Conservation (phyloP, 2,113 vertebrate species). For the Scomber japonicus region DNA sequence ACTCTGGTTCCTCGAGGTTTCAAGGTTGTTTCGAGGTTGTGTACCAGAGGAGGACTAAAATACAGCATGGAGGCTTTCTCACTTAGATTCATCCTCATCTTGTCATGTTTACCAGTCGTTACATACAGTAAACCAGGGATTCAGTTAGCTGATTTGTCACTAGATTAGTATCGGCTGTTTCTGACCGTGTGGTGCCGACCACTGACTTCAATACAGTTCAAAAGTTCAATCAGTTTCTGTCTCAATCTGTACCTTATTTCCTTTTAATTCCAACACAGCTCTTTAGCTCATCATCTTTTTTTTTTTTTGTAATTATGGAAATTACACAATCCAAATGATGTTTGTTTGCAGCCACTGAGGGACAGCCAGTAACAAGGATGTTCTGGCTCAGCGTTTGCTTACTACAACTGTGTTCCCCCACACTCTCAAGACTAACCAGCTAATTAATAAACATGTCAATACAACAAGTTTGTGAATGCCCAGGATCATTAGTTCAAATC, state of each 20-base stretch:
- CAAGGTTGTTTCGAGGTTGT: not conserved
- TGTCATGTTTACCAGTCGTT: not conserved
- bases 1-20: not conserved
- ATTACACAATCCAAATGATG: not conserved
- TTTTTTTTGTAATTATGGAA: not conserved
- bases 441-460: not conserved
- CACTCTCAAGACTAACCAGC: not conserved
- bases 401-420: constrained; percentile 1
- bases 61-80: too few relatives aligned
- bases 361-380: not conserved
- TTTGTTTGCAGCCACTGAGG: not conserved
- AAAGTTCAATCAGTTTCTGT: not conserved
- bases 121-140: not conserved
- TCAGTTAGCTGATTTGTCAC: not conserved
- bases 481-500: not conserved
- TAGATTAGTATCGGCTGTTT: not conserved
- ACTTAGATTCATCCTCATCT: not conserved
- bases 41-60: too few relatives aligned
- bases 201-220: constrained; percentile 1
- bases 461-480: not conserved
- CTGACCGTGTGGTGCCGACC: not conserved
- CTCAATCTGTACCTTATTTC: not conserved
- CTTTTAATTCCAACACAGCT: not conserved
- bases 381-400: constrained; percentile 4
- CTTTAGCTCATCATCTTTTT: not conserved